phyloP scores from a whole-genome alignment of 2,113 vertebrate species.

The Pungitius pungitius region DNA sequence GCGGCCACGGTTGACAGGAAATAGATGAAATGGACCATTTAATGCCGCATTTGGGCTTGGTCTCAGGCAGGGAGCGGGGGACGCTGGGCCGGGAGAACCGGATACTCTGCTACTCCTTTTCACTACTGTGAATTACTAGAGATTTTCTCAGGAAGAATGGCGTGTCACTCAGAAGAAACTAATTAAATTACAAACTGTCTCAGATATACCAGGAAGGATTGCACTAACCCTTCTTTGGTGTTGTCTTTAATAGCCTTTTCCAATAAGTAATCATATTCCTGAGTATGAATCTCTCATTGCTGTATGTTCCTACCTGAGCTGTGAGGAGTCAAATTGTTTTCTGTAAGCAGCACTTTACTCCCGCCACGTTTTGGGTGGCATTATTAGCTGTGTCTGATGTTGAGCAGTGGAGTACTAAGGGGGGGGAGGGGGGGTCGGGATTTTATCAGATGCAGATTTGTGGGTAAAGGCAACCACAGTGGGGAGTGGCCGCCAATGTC shows the following conservation, averaged over 20 bases:
- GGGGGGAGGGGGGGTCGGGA: conserved; percentile 31
- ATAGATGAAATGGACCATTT: conserved; percentile 80
- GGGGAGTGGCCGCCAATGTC: conserved; percentile 82
- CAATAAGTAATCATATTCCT: conserved; percentile 2
- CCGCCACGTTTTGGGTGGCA: conserved; percentile 46
- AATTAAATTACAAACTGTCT: conserved; percentile 8
- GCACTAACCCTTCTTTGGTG: conserved; percentile 1
- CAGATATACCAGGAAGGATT: background rate
- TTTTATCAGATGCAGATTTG: conserved; percentile 83
- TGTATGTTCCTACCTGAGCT: conserved; percentile 55
- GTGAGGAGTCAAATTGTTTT: conserved; percentile 44
- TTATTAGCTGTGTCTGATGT: conserved; percentile 74
- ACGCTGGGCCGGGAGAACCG: conserved; percentile 17
- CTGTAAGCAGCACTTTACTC: conserved; percentile 31
- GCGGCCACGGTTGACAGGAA: conserved; percentile 78
- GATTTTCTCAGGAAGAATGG: background rate
- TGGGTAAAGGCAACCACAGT: conserved; percentile 75
- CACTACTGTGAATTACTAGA: background rate
- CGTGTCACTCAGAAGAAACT: background rate
- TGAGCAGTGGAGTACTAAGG: conserved; percentile 34
- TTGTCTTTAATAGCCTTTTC: conserved; percentile 38
- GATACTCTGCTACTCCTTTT: conserved; percentile 23
- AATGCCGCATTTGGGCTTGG: conserved; percentile 69
- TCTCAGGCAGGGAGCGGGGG: conserved; percentile 29
- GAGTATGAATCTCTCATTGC: background rate